Conservation (phyloP, 2,113 vertebrate genomes). For the Anolis carolinensis region DNA sequence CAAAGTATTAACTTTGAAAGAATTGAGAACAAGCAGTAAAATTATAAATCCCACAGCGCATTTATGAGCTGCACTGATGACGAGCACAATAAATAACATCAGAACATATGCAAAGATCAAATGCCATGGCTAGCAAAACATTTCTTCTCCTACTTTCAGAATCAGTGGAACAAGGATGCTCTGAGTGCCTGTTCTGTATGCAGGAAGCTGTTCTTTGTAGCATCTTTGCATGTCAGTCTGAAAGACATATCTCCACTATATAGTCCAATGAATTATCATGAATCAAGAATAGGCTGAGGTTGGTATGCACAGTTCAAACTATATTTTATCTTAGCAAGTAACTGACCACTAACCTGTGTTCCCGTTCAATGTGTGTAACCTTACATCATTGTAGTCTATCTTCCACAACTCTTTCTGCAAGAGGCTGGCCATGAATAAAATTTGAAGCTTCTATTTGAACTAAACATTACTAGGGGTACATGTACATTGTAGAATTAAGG, state of each 20-base stretch:
- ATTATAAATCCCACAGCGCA: slow-evolving; percentile 17
- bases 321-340: background rate
- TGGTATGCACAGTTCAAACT: background rate
- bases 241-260: background rate
- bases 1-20: slow-evolving; percentile 48
- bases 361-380: background rate
- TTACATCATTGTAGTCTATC: background rate
- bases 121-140: background rate
- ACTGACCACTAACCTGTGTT: background rate
- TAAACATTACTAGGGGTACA: background rate
- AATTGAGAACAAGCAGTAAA: slow-evolving; percentile 55
- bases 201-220: background rate
- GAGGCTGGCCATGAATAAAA: background rate
- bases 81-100: background rate
- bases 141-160: background rate
- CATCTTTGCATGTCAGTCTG: background rate
- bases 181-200: background rate
- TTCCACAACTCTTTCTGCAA: background rate
- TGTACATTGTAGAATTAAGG: too few species aligned
- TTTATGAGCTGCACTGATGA: background rate
- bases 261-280: too few species aligned
- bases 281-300: too few species aligned
- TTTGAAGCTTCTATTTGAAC: background rate
- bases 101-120: background rate
- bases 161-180: background rate